These are phyloP conservation scores for Gallinago media DNA, from an alignment of 2,113 vertebrate species.

Conservation along the genomic window DNA sequence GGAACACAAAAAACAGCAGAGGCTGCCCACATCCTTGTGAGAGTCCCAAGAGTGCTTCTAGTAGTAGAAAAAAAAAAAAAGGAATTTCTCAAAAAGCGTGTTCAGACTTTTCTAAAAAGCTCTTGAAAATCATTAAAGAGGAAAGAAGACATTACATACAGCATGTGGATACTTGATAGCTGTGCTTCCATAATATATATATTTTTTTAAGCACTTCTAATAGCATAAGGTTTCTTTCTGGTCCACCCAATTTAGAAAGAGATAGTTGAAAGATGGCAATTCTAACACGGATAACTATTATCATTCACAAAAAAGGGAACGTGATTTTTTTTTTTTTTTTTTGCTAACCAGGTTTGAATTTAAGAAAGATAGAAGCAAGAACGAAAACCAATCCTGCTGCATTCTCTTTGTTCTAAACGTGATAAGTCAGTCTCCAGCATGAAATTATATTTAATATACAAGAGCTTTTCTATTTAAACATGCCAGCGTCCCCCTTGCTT, in stretches of 20 bases:
- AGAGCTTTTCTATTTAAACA: too few species aligned
- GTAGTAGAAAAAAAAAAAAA: fast-evolving
- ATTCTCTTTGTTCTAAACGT: background rate
- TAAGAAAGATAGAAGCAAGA: background rate
- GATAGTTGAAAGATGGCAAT: fast-evolving
- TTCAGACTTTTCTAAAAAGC: background rate
- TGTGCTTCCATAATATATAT: background rate
- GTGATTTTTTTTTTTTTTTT: too few species aligned
- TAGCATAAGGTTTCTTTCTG: fast-evolving
- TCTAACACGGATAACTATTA: background rate
- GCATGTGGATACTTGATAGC: background rate
- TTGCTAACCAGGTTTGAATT: background rate
- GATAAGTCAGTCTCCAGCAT: background rate
- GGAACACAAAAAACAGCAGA: background rate
- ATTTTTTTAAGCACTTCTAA: background rate
- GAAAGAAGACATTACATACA: background rate
- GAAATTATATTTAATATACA: too few species aligned
- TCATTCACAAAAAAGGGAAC: background rate
- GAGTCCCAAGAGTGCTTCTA: fast-evolving
- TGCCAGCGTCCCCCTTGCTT: fast-evolving
- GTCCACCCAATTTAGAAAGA: background rate
- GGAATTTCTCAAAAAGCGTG: background rate
- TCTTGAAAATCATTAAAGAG: background rate
- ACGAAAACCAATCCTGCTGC: background rate
- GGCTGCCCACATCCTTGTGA: background rate